Evolutionary conservation across 92 coral and sea anemone genomes (phyloP).

Genomic region (Anthopleura xanthogrammica): DNA sequence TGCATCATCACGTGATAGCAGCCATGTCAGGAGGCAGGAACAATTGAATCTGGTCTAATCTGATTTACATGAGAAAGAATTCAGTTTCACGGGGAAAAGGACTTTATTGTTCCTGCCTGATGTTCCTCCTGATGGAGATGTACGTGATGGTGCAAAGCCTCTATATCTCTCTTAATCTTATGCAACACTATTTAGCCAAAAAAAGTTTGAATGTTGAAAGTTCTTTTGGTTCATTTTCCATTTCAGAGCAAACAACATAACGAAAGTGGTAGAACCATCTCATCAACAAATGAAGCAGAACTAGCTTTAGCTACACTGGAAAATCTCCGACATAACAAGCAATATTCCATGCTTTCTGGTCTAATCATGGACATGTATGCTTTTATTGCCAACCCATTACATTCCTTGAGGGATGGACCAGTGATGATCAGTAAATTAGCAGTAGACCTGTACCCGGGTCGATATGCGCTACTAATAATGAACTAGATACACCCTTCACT

Average conservation of each 20-base stretch:
- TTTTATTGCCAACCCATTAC: conserved; percentile 78
- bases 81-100: no score
- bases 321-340: conserved; percentile 69
- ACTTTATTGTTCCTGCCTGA: no score
- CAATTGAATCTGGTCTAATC: no score
- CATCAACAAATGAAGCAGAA: conserved; percentile 84
- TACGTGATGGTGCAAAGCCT: no score
- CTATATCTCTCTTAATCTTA: no score
- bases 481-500: background rate
- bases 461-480: conserved; percentile 64
- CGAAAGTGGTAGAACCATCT: conserved; percentile 64
- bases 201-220: no score
- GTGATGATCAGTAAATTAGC: conserved; percentile 58
- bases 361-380: conserved; percentile 59
- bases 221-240: background rate
- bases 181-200: no score
- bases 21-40: no score
- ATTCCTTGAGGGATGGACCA: conserved; percentile 85
- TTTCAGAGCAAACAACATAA: conserved; percentile 58
- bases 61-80: no score
- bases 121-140: no score
- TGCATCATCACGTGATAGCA: no score
- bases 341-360: conserved; percentile 57
- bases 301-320: conserved; percentile 69
- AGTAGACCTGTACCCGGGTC: conserved; percentile 60